These are phyloP conservation scores for Clarias laeviceps DNA, from an alignment of 2,797 vertebrate genomes.

Conservation along the genomic window DNA sequence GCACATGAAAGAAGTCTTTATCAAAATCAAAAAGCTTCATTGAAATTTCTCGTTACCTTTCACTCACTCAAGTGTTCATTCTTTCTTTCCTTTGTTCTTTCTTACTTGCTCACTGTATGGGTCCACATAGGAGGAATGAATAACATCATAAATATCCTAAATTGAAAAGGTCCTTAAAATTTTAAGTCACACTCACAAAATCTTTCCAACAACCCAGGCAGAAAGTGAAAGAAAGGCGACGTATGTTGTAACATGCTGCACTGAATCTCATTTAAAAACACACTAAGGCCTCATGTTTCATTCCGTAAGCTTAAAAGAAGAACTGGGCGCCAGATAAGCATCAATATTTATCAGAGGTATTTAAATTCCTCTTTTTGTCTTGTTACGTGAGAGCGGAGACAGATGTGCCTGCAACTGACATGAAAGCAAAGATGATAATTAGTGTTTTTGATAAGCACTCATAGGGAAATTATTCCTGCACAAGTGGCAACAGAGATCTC, in stretches of 20 bases:
- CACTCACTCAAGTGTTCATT: conserved; percentile 9
- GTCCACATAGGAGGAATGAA: not conserved
- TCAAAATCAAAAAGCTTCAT: conserved; percentile 12
- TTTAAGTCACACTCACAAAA: not conserved
- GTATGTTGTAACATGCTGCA: conserved; percentile 26
- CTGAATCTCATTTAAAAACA: conserved; percentile 32
- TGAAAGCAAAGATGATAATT: conserved; percentile 59
- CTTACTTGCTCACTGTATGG: not conserved
- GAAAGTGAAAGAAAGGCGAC: not conserved
- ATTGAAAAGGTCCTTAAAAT: not conserved
- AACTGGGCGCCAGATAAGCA: conserved; percentile 60
- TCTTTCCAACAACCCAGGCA: not conserved
- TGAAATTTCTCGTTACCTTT: conserved; percentile 11
- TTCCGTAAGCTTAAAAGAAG: conserved; percentile 56
- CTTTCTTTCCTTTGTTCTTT: conserved; percentile 17
- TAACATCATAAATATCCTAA: not conserved
- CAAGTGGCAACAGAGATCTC: conserved; percentile 61
- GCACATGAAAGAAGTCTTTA: conserved; percentile 37
- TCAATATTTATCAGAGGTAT: conserved; percentile 67
- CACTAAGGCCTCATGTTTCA: conserved; percentile 44
- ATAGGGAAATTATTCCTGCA: conserved; percentile 58
- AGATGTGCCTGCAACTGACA: conserved; percentile 59
- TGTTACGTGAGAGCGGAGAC: conserved; percentile 57
- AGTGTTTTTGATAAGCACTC: conserved; percentile 52
- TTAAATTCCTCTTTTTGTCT: conserved; percentile 53